phyloP scores from a whole-genome alignment of 2,797 vertebrate genomes.

The Enteromius paludinosus region DNA sequence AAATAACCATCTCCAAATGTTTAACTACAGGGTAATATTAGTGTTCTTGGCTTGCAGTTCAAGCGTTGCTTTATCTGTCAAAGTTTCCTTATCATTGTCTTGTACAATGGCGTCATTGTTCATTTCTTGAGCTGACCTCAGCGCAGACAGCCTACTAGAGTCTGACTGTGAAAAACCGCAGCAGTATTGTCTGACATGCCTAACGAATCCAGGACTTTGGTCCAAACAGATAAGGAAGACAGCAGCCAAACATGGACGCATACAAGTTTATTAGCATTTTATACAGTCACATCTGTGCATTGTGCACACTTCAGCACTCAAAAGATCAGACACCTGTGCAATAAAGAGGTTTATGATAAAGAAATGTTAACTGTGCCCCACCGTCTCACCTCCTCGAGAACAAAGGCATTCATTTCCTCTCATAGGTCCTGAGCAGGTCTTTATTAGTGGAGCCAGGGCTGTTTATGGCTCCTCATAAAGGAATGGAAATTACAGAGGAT shows the following conservation, averaged over 20 bases:
- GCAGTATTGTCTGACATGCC: background rate
- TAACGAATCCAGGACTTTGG: conserved; percentile 6
- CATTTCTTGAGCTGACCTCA: conserved; percentile 10
- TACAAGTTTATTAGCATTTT: background rate
- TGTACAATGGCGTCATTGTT: conserved; percentile 5
- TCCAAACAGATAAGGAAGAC: conserved; percentile 16
- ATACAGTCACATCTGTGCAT: background rate
- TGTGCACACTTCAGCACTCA: background rate
- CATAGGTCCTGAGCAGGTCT: conserved; percentile 27
- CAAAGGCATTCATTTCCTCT: conserved; percentile 50
- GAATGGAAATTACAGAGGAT: conserved; percentile 33
- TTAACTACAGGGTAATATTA: background rate
- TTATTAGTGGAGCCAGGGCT: conserved; percentile 33
- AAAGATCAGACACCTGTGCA: conserved; percentile 20
- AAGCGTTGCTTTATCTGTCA: background rate
- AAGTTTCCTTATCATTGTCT: conserved; percentile 20
- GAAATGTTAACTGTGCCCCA: conserved; percentile 28
- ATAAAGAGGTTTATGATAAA: conserved; percentile 37
- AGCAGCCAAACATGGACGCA: background rate
- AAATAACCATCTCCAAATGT: background rate
- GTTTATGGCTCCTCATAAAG: conserved; percentile 59
- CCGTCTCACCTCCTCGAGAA: conserved; percentile 13
- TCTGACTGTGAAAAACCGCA: background rate
- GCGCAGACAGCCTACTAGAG: background rate
- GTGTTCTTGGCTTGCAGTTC: background rate